These are phyloP conservation scores for Ferdinandea cuprea DNA, from an alignment of 2,888 invertebrate genomes.

Conservation along the genomic window DNA sequence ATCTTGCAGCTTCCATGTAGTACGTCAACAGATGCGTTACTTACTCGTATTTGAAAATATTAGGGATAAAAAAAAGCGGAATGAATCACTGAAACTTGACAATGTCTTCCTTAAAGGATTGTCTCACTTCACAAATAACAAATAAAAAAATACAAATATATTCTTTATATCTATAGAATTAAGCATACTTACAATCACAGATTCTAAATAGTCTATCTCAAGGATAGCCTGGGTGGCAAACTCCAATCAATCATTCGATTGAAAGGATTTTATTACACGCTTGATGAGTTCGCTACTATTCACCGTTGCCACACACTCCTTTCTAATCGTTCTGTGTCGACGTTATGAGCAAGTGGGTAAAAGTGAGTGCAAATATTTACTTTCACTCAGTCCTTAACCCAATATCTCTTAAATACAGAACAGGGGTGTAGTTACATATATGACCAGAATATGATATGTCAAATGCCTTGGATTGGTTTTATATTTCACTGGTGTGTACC, in stretches of 20 bases:
- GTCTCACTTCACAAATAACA: too few species aligned
- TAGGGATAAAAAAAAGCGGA: too few species aligned
- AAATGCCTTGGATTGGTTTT: background rate
- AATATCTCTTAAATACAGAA: background rate
- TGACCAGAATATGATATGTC: too few species aligned
- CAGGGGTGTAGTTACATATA: background rate
- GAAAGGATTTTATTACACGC: slow-evolving; percentile 33
- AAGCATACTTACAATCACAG: background rate
- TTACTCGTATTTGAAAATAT: too few species aligned
- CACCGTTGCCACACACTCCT: slow-evolving; percentile 14
- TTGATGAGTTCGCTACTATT: slow-evolving; percentile 26
- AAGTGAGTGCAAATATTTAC: slow-evolving; percentile 43
- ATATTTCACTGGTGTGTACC: background rate
- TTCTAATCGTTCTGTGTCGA: slow-evolving; percentile 4
- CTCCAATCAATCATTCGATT: slow-evolving; percentile 52
- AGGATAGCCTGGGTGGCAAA: background rate
- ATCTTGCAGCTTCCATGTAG: too few species aligned
- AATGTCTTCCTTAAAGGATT: background rate
- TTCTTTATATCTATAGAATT: too few species aligned
- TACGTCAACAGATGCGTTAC: too few species aligned
- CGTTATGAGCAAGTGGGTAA: slow-evolving; percentile 4
- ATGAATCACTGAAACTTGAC: slow-evolving; percentile 8
- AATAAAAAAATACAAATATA: too few species aligned
- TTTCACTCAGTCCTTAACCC: slow-evolving; percentile 18
- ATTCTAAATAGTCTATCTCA: background rate